A percentile compares a stretch with the other conserved stretches of the same genome.
These are phyloP conservation scores for Andrena hattorfiana DNA, from an alignment of 2,888 invertebrate species.

Conservation along the genomic window DNA sequence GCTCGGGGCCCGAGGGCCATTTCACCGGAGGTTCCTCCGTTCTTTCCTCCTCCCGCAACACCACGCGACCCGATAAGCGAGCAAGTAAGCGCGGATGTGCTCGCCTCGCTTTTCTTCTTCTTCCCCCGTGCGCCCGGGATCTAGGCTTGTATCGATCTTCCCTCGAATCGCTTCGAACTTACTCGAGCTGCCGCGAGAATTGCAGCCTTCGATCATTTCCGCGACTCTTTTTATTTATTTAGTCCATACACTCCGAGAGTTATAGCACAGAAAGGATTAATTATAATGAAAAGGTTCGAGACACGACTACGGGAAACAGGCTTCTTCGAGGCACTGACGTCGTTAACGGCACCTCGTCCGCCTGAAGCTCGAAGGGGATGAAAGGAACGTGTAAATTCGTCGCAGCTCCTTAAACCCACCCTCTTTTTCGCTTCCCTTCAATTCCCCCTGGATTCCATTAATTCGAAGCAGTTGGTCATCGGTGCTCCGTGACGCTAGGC, in stretches of 20 bases:
- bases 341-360: slow-evolving; percentile 4
- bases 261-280: slow-evolving; percentile 4
- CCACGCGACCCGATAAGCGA: slow-evolving; percentile 22
- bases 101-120: slow-evolving; percentile 5
- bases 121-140: neutral
- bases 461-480: slow-evolving; percentile 37
- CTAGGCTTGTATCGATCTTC: slow-evolving; percentile 11
- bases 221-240: too few species aligned
- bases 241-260: too few species aligned
- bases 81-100: slow-evolving; percentile 31
- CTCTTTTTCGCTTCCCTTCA: slow-evolving; percentile 30
- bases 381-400: slow-evolving; percentile 54
- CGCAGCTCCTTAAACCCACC: slow-evolving; percentile 55
- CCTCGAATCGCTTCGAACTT: neutral
- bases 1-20: slow-evolving; percentile 73
- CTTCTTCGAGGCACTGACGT: neutral
- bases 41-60: slow-evolving; percentile 25
- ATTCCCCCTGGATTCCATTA: slow-evolving; percentile 49
- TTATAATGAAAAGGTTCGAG: slow-evolving; percentile 17
- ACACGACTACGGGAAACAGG: neutral
- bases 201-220: too few species aligned
- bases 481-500: neutral
- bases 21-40: slow-evolving; percentile 58
- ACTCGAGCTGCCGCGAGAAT: too few species aligned
- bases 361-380: slow-evolving; percentile 10